A percentile compares a stretch with the other conserved stretches of the same genome.
Evolutionary conservation across 30 jellyfish, hydroid and myxozoan genomes (phyloP).

Genomic region (Clytia hemisphaerica): DNA sequence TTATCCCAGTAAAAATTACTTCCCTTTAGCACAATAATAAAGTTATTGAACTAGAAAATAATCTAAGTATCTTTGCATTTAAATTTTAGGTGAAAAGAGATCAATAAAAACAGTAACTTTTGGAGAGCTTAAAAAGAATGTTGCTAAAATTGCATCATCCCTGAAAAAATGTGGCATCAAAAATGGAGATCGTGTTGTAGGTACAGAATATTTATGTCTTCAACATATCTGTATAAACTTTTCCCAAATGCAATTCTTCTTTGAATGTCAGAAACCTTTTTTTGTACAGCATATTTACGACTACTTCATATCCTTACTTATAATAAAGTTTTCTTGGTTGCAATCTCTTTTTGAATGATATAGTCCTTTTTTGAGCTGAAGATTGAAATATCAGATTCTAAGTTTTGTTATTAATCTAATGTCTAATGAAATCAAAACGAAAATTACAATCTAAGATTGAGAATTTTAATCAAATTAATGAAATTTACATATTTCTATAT

Average conservation of each 20-base stretch:
- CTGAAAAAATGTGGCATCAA: conserved; percentile 51
- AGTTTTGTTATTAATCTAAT: too few species aligned
- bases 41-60: too few species aligned
- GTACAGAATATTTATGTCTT: conserved; percentile 37
- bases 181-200: conserved; percentile 83
- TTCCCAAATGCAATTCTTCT: too few species aligned
- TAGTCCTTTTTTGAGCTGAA: not conserved
- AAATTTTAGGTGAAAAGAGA: conserved; percentile 50
- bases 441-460: not conserved
- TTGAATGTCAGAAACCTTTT: too few species aligned
- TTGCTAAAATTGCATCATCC: conserved; percentile 54
- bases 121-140: conserved; percentile 58
- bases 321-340: not conserved
- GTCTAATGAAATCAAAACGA: not conserved
- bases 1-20: not conserved
- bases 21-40: not conserved
- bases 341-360: not conserved
- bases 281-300: too few species aligned
- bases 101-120: conserved; percentile 43
- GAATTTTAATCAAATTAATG: not conserved
- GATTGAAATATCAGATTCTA: too few species aligned
- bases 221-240: too few species aligned
- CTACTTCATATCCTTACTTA: not conserved
- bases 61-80: too few species aligned
- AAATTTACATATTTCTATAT: too few species aligned